Evolutionary conservation across 2,888 invertebrate genomes (phyloP), one percentile per base, ranked within the genome.

Genomic region (Cephonodes hylas): DNA sequence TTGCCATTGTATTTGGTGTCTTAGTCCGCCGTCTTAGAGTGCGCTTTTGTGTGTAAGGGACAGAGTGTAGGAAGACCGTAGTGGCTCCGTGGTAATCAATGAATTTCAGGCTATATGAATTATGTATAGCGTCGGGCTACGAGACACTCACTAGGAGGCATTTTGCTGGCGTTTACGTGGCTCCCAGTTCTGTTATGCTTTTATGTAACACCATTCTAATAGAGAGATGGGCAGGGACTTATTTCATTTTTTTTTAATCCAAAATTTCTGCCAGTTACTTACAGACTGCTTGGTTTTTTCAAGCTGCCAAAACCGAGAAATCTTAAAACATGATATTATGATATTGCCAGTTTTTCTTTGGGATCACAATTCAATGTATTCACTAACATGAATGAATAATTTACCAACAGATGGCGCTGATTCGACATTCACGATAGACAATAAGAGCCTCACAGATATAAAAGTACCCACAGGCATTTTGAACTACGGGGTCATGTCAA

Each of bases 61-160:
- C 2, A 13, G 22, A 8, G 45, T 60, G 25, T 13, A 42, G 27
- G 8, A 27, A 27, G 42, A 56, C 7, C 18, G 53, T 25, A 18
- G 22, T 42, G 13, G 27, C 18, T 59, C 8, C 10, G 44, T 15
- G 15, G 34, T 76, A 88, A 90, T 89, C 90, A 89, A 89, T 89
- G 89, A 84, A 76, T 79, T 78, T 76, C 77, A 81, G 81, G 78
- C 75, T 75, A 71, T 75, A 87, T 88, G 84, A 86, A 86, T 86
- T 80, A 85, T 85, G 83, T 83, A 85, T 83, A 73, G 75, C 46
- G 46, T 46, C 23, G 70, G 73, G 75, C 77, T 74, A 75, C 77
- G 76, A 73, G 77, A 79, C 77, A 73, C 74, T 75, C 73, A 72
- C 75, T 79, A 80, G 74, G 76, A 79, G 80, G 79, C 80, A 77